phyloP scores from a whole-genome alignment of 2,113 vertebrate genomes.

The Oenanthe melanoleuca region DNA sequence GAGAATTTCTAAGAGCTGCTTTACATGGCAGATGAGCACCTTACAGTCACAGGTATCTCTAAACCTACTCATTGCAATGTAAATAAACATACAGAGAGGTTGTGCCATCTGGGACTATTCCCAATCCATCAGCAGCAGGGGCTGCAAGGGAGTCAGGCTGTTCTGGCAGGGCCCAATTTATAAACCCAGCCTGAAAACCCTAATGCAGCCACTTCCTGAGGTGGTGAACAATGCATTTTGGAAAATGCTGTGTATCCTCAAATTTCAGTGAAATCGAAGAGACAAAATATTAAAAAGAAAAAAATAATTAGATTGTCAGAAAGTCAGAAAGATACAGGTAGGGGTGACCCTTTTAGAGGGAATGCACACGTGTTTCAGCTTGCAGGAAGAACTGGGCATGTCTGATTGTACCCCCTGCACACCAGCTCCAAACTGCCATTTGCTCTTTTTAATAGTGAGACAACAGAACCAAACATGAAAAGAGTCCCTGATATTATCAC shows the following conservation, averaged over 20 bases:
- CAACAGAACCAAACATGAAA: neutral
- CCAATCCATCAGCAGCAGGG: neutral
- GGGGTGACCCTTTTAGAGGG: neutral
- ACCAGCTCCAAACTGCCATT: neutral
- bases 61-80: neutral
- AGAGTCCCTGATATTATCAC: neutral
- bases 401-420: neutral
- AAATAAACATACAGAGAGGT: neutral
- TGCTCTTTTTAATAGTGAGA: neutral
- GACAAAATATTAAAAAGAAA: neutral
- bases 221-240: neutral
- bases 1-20: neutral
- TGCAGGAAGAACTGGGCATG: neutral
- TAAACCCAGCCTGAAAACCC: neutral
- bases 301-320: neutral
- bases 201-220: neutral
- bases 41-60: neutral
- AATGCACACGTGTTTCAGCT: accelerated
- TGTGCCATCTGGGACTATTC: neutral
- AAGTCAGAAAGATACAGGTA: neutral
- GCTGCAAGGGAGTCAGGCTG: neutral
- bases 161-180: neutral
- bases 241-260: neutral
- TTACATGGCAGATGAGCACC: neutral
- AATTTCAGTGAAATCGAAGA: neutral